phyloP scores from a whole-genome alignment of 1,140 invertebrate species.

The Tetramorium alpestre region DNA sequence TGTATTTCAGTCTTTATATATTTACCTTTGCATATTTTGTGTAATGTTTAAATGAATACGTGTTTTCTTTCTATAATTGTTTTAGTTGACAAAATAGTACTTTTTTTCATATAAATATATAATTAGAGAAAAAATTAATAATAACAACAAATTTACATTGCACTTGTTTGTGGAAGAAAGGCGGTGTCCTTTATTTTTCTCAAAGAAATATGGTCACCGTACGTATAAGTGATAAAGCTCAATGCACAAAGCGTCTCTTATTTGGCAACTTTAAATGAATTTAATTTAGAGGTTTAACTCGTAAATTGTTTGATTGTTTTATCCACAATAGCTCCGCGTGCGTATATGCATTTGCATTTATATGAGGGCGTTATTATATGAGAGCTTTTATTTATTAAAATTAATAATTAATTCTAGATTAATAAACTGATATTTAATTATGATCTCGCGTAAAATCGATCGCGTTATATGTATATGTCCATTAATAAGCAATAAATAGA shows the following conservation, averaged over 20 bases:
- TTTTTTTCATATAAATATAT: too few relatives aligned
- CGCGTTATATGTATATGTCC: not conserved
- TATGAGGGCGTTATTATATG: not conserved
- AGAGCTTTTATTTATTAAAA: conserved; percentile 14
- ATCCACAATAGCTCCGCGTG: not conserved
- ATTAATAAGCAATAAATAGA: not conserved
- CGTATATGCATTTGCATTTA: not conserved
- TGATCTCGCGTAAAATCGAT: conserved; percentile 22
- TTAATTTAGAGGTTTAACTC: not conserved
- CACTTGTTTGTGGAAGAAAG: too few relatives aligned
- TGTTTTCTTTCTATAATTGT: too few relatives aligned
- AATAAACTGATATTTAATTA: conserved; percentile 23
- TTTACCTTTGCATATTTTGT: too few relatives aligned
- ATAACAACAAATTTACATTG: too few relatives aligned
- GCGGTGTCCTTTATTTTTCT: too few relatives aligned
- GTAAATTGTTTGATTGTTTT: not conserved
- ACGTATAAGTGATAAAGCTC: not conserved
- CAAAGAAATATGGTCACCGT: too few relatives aligned
- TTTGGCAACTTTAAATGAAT: not conserved
- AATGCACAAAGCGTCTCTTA: not conserved
- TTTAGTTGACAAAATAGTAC: too few relatives aligned
- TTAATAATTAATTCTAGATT: conserved; percentile 8
- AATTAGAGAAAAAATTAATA: too few relatives aligned
- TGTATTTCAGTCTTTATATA: too few relatives aligned
- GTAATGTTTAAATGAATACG: too few relatives aligned